Evolutionary conservation across 2,797 vertebrate genomes (phyloP).

Genomic region (Enteromius fasciolatus): DNA sequence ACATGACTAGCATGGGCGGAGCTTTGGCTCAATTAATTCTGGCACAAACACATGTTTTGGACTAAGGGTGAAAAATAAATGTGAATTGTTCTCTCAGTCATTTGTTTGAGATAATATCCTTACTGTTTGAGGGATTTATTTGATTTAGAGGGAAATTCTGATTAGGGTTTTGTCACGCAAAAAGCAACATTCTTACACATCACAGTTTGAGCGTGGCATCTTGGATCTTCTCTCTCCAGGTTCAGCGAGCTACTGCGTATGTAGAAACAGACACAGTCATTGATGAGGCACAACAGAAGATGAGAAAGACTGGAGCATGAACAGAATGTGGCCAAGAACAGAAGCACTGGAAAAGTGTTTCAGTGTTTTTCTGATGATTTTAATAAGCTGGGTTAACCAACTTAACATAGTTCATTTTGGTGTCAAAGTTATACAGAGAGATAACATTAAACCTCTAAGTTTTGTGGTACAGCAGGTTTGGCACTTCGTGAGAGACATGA

Average conservation of each 20-base stretch:
- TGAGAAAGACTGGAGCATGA: slow-evolving; percentile 23
- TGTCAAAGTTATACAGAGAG: not conserved
- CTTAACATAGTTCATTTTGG: not conserved
- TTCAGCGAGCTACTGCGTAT: slow-evolving; percentile 74
- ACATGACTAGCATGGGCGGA: slow-evolving; percentile 73
- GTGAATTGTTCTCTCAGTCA: slow-evolving; percentile 12
- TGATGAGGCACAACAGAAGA: slow-evolving; percentile 32
- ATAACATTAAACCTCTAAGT: not conserved
- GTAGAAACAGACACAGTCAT: slow-evolving; percentile 74
- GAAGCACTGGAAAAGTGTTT: not conserved
- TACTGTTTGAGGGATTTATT: slow-evolving; percentile 3
- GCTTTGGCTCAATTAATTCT: slow-evolving; percentile 63
- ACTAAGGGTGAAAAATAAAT: slow-evolving; percentile 17
- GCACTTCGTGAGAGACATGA: slow-evolving; percentile 9
- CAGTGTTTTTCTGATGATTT: not conserved
- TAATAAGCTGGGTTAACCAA: not conserved
- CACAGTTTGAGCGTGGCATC: slow-evolving; percentile 84
- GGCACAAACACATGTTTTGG: slow-evolving; percentile 51
- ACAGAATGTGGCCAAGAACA: slow-evolving; percentile 17
- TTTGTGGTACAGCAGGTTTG: not conserved
- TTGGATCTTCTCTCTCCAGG: slow-evolving; percentile 73
- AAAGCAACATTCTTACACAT: slow-evolving; percentile 80
- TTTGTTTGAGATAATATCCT: not conserved
- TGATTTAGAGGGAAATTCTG: not conserved
- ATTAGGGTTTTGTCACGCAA: slow-evolving; percentile 57